Evolutionary conservation across 2,888 invertebrate species (phyloP).

Genomic region (Aethes cnicana): DNA sequence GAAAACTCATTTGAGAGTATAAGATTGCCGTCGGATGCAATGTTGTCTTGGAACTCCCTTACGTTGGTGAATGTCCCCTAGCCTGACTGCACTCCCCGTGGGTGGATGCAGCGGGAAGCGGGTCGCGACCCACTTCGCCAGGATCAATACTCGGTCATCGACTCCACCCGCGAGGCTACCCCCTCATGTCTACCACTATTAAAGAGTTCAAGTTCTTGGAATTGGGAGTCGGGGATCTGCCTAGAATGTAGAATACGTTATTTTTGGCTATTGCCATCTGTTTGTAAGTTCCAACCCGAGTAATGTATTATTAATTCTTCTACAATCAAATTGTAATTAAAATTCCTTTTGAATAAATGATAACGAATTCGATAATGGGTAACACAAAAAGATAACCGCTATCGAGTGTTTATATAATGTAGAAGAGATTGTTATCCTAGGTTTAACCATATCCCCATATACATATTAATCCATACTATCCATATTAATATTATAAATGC

Average conservation of each 20-base stretch:
- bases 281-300: no score
- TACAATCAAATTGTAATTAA: conserved; percentile 19
- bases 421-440: no score
- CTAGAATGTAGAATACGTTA: not conserved
- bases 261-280: not conserved
- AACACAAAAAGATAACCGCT: conserved; percentile 4
- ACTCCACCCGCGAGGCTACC: conserved; percentile 61
- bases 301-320: no score
- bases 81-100: conserved; percentile 51
- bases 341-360: conserved; percentile 11
- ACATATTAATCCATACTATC: no score
- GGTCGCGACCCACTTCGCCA: conserved; percentile 76
- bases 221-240: not conserved
- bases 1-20: conserved; percentile 8
- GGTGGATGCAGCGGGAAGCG: conserved; percentile 73
- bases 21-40: conserved; percentile 11
- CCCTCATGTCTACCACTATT: conserved; percentile 45
- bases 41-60: conserved; percentile 12
- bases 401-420: conserved; percentile 4
- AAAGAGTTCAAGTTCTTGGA: conserved; percentile 26
- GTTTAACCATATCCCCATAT: no score
- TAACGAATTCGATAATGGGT: not conserved
- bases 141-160: conserved; percentile 82
- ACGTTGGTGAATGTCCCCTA: conserved; percentile 1
- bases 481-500: no score